phyloP scores from a whole-genome alignment of 2,113 vertebrate genomes.

The Gasterosteus aculeatus region DNA sequence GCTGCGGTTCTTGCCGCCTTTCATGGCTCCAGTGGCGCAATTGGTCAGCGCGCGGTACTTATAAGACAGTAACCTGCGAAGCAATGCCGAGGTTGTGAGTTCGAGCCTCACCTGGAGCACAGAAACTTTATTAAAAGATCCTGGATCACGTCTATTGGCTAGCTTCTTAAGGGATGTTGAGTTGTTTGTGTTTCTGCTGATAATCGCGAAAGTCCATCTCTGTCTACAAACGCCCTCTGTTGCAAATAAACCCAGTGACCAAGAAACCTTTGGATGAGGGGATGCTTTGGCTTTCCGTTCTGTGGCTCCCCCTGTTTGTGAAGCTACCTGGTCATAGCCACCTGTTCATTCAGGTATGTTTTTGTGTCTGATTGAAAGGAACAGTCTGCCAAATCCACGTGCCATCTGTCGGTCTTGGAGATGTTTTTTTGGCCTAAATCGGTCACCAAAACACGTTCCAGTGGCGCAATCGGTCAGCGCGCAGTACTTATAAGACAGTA shows the following conservation, averaged over 20 bases:
- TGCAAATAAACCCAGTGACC: constrained; percentile 19
- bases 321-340: neutral
- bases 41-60: too few relatives aligned
- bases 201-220: constrained; percentile 16
- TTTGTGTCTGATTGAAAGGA: neutral
- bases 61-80: too few relatives aligned
- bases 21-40: too few relatives aligned
- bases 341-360: too few relatives aligned
- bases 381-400: neutral
- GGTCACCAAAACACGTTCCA: neutral
- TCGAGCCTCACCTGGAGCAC: neutral
- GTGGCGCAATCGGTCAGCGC: constrained; percentile 41
- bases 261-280: constrained; percentile 15
- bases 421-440: neutral
- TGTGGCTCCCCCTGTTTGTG: constrained; percentile 24
- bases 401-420: constrained; percentile 45
- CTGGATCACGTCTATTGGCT: neutral
- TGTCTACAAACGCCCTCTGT: neutral
- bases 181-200: neutral
- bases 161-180: neutral
- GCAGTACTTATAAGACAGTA: constrained; percentile 21
- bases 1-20: too few relatives aligned
- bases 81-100: too few relatives aligned
- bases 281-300: constrained; percentile 13
- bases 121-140: neutral